Conservation (phyloP, 23 tunicate genomes). For the Diplosoma virens region DNA sequence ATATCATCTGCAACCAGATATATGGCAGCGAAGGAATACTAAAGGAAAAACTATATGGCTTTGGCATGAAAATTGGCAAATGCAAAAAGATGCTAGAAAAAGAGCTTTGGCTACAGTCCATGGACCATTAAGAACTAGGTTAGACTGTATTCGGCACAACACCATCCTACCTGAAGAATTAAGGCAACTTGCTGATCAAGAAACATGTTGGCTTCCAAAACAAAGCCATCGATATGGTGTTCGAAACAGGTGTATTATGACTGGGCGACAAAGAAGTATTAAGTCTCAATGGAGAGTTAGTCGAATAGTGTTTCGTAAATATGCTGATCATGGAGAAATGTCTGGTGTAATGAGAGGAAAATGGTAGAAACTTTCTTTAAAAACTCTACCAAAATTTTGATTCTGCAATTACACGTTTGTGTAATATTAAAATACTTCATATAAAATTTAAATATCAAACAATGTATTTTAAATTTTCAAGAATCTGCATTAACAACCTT, state of each 20-base stretch:
- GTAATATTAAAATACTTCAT: no score
- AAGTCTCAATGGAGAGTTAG: conserved; percentile 71
- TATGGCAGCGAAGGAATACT: conserved; percentile 44
- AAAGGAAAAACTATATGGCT: conserved; percentile 13
- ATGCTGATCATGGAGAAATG: conserved; percentile 85
- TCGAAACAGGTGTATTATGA: conserved; percentile 55
- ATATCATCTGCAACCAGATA: conserved; percentile 39
- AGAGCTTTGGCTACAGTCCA: conserved; percentile 53
- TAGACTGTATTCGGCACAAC: conserved; percentile 35
- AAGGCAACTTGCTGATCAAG: conserved; percentile 72
- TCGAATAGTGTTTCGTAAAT: conserved; percentile 58
- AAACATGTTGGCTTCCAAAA: conserved; percentile 43
- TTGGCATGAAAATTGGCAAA: conserved; percentile 58
- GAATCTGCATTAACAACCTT: no score
- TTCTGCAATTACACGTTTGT: no score
- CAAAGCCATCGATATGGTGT: conserved; percentile 28
- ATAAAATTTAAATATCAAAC: no score
- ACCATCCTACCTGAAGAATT: conserved; percentile 61
- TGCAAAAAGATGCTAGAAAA: conserved; percentile 82
- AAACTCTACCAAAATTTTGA: no score
- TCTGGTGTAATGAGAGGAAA: conserved; percentile 69
- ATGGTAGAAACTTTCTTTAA: no score
- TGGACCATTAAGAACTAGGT: conserved; percentile 55
- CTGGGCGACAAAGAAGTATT: conserved; percentile 60
- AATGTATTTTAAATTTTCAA: no score